Conservation (phyloP, 2,113 vertebrate genomes). For the Notarius quadriscutis region DNA sequence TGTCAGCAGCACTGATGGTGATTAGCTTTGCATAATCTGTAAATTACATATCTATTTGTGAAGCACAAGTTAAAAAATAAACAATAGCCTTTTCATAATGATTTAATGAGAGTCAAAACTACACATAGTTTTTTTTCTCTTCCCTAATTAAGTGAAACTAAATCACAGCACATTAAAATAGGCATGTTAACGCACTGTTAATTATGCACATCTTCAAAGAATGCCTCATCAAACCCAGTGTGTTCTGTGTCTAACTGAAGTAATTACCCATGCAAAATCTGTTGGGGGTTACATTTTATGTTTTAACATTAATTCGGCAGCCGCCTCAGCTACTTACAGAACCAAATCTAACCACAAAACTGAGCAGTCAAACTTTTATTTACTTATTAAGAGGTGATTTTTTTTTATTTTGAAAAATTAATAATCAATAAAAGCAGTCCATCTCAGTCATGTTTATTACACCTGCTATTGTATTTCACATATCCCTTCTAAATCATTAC, state of each 20-base stretch:
- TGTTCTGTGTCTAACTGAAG: constrained; percentile 13
- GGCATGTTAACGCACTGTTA: constrained; percentile 15
- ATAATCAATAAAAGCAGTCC: too few species aligned
- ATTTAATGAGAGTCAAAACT: constrained; percentile 46
- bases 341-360: not conserved
- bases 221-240: constrained; percentile 37
- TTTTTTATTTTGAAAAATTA: not conserved
- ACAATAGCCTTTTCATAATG: constrained; percentile 21
- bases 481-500: not conserved
- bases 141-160: constrained; percentile 44
- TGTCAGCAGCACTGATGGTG: not conserved
- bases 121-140: constrained; percentile 31
- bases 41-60: constrained; percentile 19
- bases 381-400: not conserved
- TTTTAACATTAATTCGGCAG: constrained; percentile 3
- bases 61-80: constrained; percentile 28
- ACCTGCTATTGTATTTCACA: not conserved
- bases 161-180: constrained; percentile 48
- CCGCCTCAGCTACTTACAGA: not conserved
- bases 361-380: not conserved
- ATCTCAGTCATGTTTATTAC: too few species aligned
- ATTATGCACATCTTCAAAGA: constrained; percentile 52
- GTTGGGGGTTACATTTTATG: not conserved
- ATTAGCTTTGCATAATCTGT: not conserved
- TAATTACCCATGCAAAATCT: constrained; percentile 44